These are phyloP conservation scores for Cotesia typhae DNA, from an alignment of 1,140 invertebrate species.

Conservation along the genomic window DNA sequence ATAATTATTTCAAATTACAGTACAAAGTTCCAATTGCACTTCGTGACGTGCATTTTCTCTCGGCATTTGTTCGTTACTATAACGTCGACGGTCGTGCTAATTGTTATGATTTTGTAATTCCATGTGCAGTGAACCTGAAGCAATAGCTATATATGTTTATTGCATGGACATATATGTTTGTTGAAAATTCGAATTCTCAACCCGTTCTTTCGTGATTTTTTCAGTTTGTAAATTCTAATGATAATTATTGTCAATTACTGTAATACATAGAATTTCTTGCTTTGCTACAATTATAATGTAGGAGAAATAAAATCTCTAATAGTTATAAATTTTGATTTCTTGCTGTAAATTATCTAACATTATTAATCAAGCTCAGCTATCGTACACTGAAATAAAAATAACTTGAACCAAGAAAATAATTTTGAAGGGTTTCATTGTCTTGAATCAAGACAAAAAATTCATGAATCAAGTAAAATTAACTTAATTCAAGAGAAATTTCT, in stretches of 20 bases:
- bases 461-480: too few relatives aligned
- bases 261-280: background rate
- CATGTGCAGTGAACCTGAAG: background rate
- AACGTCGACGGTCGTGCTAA: constrained; percentile 45
- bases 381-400: too few relatives aligned
- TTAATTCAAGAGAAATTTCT: too few relatives aligned
- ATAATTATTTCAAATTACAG: background rate
- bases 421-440: too few relatives aligned
- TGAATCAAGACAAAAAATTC: too few relatives aligned
- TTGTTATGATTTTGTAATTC: constrained; percentile 48
- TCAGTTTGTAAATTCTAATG: background rate
- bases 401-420: too few relatives aligned
- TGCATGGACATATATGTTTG: background rate
- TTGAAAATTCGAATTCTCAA: constrained; percentile 7
- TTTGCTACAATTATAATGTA: background rate
- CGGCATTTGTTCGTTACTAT: constrained; percentile 7
- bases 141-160: background rate
- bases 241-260: background rate
- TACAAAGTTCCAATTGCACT: constrained; percentile 21
- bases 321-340: too few relatives aligned
- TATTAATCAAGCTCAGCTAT: too few relatives aligned
- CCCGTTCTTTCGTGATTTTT: background rate
- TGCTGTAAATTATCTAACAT: too few relatives aligned
- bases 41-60: constrained; percentile 33
- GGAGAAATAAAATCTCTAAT: too few relatives aligned